phyloP scores from a whole-genome alignment of 2,113 vertebrate genomes.

The Syrrhaptes paradoxus region DNA sequence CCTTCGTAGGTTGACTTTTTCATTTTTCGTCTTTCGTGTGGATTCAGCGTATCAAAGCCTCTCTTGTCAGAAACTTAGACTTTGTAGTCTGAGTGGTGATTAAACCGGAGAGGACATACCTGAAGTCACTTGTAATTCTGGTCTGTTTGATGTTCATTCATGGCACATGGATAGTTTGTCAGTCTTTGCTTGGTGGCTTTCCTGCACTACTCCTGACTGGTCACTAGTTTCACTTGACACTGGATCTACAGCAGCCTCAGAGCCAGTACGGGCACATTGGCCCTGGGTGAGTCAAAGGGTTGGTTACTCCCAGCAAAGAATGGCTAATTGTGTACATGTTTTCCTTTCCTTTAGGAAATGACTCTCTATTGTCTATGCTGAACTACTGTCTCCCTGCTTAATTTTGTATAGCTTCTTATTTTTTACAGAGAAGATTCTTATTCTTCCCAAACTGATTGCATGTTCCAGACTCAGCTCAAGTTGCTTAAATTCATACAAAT shows the following conservation, averaged over 20 bases:
- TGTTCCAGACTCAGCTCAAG: not conserved
- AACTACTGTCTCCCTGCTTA: not conserved
- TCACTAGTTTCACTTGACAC: not conserved
- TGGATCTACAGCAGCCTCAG: not conserved
- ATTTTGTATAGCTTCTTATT: not conserved
- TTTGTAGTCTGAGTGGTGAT: not conserved
- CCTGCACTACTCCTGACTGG: not conserved
- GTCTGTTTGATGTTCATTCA: not conserved
- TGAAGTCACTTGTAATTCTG: not conserved
- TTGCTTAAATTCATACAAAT: not conserved
- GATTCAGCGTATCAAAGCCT: not conserved
- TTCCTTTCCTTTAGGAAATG: not conserved
- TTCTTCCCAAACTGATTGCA: not conserved
- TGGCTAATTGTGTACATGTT: slow-evolving; percentile 4
- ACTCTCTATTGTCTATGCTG: not conserved
- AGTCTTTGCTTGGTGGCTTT: not conserved
- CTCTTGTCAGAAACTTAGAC: not conserved
- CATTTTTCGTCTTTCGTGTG: not conserved
- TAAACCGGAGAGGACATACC: not conserved
- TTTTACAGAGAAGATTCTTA: not conserved
- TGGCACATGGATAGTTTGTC: not conserved
- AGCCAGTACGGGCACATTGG: not conserved
- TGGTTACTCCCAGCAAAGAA: slow-evolving; percentile 9
- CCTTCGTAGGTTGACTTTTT: not conserved
- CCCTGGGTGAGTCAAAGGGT: not conserved